Evolutionary conservation across 1,140 invertebrate genomes (phyloP).

Genomic region (Musca domestica): DNA sequence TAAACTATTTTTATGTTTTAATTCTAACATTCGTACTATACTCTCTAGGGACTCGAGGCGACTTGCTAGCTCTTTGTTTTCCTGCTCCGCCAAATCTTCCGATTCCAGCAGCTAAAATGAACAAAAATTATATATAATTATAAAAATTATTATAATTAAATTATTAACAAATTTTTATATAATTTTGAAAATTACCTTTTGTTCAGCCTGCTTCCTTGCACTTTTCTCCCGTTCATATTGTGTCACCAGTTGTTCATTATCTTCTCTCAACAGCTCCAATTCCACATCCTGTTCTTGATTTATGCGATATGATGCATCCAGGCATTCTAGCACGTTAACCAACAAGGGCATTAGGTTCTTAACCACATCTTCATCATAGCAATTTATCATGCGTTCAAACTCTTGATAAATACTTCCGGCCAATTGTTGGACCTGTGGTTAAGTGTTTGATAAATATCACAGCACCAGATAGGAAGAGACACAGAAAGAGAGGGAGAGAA

Average conservation of each 20-base stretch:
- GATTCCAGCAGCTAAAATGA: constrained; percentile 81
- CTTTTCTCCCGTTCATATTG: constrained; percentile 99
- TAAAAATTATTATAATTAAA: no score
- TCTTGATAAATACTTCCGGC: constrained; percentile 98
- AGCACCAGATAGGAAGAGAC: no score
- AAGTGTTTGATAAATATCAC: no score
- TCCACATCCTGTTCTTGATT: constrained; percentile 98
- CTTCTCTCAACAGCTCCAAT: constrained; percentile 92
- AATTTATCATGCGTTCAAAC: constrained; percentile 96
- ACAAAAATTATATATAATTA: no score
- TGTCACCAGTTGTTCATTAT: constrained; percentile 97
- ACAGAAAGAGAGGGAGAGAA: background rate
- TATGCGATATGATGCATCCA: constrained; percentile 94
- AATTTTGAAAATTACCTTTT: constrained; percentile 66
- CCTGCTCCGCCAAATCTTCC: constrained; percentile 93
- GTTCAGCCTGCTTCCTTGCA: constrained; percentile 89
- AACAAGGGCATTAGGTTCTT: constrained; percentile 98
- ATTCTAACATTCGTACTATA: constrained; percentile 95
- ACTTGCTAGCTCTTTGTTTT: constrained; percentile 85
- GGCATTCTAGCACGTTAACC: constrained; percentile 95
- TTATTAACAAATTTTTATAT: no score
- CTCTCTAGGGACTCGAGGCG: constrained; percentile 95
- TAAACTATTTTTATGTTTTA: constrained; percentile 96
- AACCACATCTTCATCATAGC: constrained; percentile 97
- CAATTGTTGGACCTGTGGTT: constrained; percentile 57